Evolutionary conservation across 1,140 invertebrate genomes (phyloP).

Genomic region (Heliconius eleuchia): DNA sequence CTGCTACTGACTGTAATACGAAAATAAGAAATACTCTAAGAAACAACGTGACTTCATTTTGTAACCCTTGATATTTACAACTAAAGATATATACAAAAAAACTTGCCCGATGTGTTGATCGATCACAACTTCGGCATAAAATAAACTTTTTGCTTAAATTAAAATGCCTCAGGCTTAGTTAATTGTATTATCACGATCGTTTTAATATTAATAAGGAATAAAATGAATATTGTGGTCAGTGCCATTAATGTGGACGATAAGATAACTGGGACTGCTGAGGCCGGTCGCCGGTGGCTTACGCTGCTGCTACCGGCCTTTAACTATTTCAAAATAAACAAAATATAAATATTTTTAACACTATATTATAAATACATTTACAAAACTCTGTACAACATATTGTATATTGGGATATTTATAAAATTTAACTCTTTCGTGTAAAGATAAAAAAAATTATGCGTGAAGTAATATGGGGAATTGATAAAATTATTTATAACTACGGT

Average conservation of each 20-base stretch:
- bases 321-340: background rate
- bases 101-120: slow-evolving; percentile 37
- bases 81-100: slow-evolving; percentile 29
- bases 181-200: slow-evolving; percentile 38
- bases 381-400: background rate
- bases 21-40: background rate
- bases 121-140: slow-evolving; percentile 25
- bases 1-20: background rate
- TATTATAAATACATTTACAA: background rate
- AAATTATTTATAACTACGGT: no score
- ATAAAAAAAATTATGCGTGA: no score
- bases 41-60: slow-evolving; percentile 16
- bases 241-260: slow-evolving; percentile 46
- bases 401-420: no score
- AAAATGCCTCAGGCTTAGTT: slow-evolving; percentile 35
- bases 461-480: no score
- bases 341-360: background rate
- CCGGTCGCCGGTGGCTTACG: slow-evolving; percentile 1
- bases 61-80: slow-evolving; percentile 32
- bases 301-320: background rate
- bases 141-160: slow-evolving; percentile 40
- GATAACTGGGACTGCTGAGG: slow-evolving; percentile 26
- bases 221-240: slow-evolving; percentile 44
- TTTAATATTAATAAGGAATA: slow-evolving; percentile 38
- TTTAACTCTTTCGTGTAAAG: no score